Evolutionary conservation across 2,113 vertebrate species (phyloP), one percentile per base, ranked within the genome.

Genomic region (Protobothrops flavoviridis): DNA sequence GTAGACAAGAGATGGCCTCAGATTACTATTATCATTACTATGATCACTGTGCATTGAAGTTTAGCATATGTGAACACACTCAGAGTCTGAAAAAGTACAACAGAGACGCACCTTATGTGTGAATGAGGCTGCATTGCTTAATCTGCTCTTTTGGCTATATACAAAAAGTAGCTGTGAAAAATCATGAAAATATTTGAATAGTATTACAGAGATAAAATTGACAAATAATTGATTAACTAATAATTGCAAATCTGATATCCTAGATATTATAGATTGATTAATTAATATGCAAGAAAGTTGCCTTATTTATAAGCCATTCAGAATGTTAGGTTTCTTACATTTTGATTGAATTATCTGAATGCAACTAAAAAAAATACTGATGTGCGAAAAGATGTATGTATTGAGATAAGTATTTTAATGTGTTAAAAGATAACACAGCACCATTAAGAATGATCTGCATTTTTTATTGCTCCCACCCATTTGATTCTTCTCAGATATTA

Each of bases 401-500:
- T 94, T 96, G 86, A 96, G 92, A 88, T 48, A 92, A 92, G 56
- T 3, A 87, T 94, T 15, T 23, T 93, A 93, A 91, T 45, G 91
- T 50, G 48, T 91, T 95, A 94, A 93, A 96, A 95, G 94, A 20
- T n/a, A 93, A 94, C 5, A 86, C 95, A 85, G 7, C 92, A 45
- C 88, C 89, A 92, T 29, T 29, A 86, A 85, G 48, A 48, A 26
- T 94, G 52, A 93, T 94, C 50, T 5, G 61, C 8, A 85, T 13
- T 93, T 92, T 24, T 15, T 1, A n/a, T 85, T 7, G 1, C 24
- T 23, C 23, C 10, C 57, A 45, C 7, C 39, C 93, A 26, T 39
- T 0, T 59, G 56, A 88, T 3, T 88, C 93, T 93, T 95, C 88
- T 50, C 91, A 86, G 87, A 85, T 91, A 95, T 93, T 93, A 92